Percentiles rank a stretch among this genome's conserved stretches.
phyloP scores from a whole-genome alignment of 2,797 vertebrate species.

The Pipistrellus pygmaeus region DNA sequence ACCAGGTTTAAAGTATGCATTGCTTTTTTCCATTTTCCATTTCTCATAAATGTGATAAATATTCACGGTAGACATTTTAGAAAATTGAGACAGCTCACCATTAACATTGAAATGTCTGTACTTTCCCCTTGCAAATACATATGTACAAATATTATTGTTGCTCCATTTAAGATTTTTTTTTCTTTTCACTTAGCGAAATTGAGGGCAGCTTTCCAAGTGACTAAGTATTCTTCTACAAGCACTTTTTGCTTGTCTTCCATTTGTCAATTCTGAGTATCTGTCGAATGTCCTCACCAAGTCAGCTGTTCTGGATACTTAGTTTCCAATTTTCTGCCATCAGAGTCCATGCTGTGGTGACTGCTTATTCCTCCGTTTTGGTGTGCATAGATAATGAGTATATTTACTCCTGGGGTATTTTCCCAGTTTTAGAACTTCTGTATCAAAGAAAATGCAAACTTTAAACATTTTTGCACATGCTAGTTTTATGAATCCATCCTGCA shows the following conservation, averaged over 20 bases:
- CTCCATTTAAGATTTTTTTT: not conserved
- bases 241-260: conserved; percentile 12
- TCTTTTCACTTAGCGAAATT: not conserved
- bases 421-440: not conserved
- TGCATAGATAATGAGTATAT: not conserved
- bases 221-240: conserved; percentile 3
- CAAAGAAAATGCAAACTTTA: not conserved
- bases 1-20: not conserved
- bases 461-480: not conserved
- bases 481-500: not conserved
- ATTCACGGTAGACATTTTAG: conserved; percentile 11
- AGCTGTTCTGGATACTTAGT: not conserved
- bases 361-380: not conserved
- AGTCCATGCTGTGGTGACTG: not conserved
- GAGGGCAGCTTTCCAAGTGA: not conserved
- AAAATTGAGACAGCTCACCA: not conserved
- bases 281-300: not conserved
- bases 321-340: not conserved
- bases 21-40: not conserved
- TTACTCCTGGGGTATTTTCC: not conserved
- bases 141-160: not conserved
- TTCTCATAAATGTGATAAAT: not conserved
- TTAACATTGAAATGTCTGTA: conserved; percentile 11
- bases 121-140: conserved; percentile 23
- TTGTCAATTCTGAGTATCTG: conserved; percentile 4